Conservation (phyloP, 2,888 invertebrate genomes). For the Limnephilus rhombicus region DNA sequence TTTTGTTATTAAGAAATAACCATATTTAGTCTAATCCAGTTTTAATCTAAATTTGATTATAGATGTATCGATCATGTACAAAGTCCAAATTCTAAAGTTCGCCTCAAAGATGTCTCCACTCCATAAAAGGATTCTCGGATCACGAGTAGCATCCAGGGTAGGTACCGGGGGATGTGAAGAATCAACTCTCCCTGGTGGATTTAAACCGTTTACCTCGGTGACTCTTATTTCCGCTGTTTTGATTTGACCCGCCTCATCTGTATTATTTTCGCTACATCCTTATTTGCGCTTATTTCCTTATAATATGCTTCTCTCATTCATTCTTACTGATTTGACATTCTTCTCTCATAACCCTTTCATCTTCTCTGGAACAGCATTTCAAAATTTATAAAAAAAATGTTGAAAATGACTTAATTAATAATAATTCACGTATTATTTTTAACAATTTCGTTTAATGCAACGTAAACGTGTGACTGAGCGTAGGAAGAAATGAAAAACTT, state of each 20-base stretch:
- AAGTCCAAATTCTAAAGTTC: background rate
- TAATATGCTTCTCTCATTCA: background rate
- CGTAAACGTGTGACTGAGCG: no score
- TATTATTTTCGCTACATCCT: background rate
- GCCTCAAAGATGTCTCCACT: background rate
- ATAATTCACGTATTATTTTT: no score
- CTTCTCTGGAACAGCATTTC: background rate
- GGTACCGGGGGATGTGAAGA: background rate
- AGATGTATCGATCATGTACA: background rate
- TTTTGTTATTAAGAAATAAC: no score
- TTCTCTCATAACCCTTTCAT: background rate
- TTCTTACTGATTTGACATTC: background rate
- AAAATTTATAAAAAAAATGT: background rate
- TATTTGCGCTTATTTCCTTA: background rate
- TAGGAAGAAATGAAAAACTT: no score
- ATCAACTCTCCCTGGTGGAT: background rate
- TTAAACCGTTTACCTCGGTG: conserved; percentile 18
- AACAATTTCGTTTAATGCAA: no score
- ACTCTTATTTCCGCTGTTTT: conserved; percentile 31
- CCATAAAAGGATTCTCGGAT: background rate
- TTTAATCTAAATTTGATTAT: no score
- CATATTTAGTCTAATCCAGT: no score
- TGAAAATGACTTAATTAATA: no score
- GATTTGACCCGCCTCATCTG: background rate
- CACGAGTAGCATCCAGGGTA: background rate